Percentiles rank a stretch among this genome's conserved stretches.
Evolutionary conservation across 2,113 vertebrate genomes (phyloP).

Genomic region (Chauna torquata): DNA sequence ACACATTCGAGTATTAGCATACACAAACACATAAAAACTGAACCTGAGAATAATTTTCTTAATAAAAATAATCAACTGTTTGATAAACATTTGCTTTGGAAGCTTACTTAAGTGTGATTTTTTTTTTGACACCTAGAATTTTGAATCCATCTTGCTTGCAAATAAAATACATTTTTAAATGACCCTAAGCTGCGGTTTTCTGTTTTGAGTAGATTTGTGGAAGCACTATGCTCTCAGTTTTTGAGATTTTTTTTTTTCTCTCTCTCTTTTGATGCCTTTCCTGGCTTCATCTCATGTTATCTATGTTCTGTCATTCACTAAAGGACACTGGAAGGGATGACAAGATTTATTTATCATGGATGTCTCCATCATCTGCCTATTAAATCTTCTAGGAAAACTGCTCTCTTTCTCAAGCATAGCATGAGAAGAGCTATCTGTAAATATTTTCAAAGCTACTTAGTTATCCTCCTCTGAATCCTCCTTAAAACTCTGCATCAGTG

Average conservation of each 20-base stretch:
- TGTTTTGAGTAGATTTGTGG: slow-evolving; percentile 28
- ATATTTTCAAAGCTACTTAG: neutral
- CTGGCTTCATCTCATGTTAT: neutral
- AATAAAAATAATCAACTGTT: slow-evolving; percentile 54
- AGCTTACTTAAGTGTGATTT: neutral
- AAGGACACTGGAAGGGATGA: neutral
- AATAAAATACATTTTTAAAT: neutral
- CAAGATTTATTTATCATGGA: neutral
- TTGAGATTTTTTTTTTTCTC: neutral
- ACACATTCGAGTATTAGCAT: neutral
- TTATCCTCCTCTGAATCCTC: neutral
- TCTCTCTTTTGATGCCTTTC: neutral
- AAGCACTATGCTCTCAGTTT: neutral
- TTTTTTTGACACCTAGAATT: neutral
- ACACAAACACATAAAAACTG: neutral
- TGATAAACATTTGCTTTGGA: slow-evolving; percentile 50
- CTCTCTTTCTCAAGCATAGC: neutral
- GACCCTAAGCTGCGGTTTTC: neutral
- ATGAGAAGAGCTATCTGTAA: neutral
- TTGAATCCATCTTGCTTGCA: slow-evolving; percentile 2
- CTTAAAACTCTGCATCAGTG: neutral
- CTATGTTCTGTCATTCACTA: neutral
- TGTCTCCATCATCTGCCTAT: neutral
- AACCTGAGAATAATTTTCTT: slow-evolving; percentile 44
- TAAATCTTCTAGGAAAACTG: neutral